Percentiles rank a stretch among this genome's conserved stretches.
Conservation (phyloP, 2,113 vertebrate species). For the Equus przewalskii region DNA sequence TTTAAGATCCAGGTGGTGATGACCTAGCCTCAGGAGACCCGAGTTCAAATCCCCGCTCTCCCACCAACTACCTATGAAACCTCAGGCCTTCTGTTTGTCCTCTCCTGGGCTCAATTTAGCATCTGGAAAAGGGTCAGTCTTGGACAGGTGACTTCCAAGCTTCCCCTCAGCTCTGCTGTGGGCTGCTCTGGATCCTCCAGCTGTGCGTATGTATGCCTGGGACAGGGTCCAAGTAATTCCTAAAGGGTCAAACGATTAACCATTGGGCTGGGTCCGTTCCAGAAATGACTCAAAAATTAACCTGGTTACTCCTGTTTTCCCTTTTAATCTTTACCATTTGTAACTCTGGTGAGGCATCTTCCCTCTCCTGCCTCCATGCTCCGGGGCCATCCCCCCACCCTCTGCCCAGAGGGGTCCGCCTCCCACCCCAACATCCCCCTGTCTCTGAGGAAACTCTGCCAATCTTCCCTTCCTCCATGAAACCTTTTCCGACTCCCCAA, state of each 20-base stretch:
- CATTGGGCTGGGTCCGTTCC: slow-evolving; percentile 68
- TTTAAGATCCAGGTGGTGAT: not conserved
- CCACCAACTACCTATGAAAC: not conserved
- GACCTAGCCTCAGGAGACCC: not conserved
- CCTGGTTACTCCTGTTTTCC: slow-evolving; percentile 49
- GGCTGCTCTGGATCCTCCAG: not conserved
- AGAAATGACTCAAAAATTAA: slow-evolving; percentile 81
- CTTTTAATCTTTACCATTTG: slow-evolving; percentile 73
- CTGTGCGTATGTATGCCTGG: slow-evolving; percentile 6
- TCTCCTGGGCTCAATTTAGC: not conserved
- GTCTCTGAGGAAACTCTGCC: not conserved
- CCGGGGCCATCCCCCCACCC: not conserved
- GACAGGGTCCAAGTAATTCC: slow-evolving; percentile 67
- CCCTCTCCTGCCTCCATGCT: not conserved
- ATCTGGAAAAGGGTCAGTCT: not conserved
- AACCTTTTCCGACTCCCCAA: not conserved
- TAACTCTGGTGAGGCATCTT: not conserved
- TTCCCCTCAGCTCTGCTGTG: not conserved
- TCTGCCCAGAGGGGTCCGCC: not conserved
- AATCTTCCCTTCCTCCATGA: not conserved
- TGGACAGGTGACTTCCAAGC: not conserved
- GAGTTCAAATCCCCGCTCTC: not conserved
- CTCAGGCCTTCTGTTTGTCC: not conserved
- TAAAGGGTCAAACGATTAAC: slow-evolving; percentile 70
- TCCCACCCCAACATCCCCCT: not conserved